Evolutionary conservation across 2,113 vertebrate species (phyloP).

Genomic region (Gallinago undulata): DNA sequence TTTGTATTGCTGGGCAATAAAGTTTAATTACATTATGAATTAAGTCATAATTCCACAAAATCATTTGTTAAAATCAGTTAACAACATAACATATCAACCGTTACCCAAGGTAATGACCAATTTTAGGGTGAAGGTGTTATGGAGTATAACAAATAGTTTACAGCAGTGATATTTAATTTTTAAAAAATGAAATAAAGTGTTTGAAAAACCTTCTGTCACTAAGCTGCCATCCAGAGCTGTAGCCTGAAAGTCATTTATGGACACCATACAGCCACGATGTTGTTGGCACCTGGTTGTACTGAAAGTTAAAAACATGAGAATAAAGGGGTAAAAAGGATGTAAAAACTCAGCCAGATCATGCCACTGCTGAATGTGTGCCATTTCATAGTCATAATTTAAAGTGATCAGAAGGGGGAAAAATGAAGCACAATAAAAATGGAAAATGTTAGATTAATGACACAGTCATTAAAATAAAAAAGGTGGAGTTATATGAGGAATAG

Average conservation of each 20-base stretch:
- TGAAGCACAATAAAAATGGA: slow-evolving; percentile 66
- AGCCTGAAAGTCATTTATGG: slow-evolving; percentile 8
- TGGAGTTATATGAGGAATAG: slow-evolving; percentile 50
- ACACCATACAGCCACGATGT: neutral
- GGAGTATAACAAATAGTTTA: neutral
- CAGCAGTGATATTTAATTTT: slow-evolving; percentile 4
- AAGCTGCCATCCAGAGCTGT: slow-evolving; percentile 5
- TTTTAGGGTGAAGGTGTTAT: slow-evolving; percentile 7
- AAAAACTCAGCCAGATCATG: neutral
- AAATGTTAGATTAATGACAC: slow-evolving; percentile 57
- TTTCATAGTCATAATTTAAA: slow-evolving; percentile 46
- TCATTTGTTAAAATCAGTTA: slow-evolving; percentile 35
- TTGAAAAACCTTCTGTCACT: slow-evolving; percentile 49
- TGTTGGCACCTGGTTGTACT: neutral
- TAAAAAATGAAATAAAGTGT: slow-evolving; percentile 7
- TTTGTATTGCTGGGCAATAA: neutral
- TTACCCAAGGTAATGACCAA: neutral
- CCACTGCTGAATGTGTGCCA: neutral
- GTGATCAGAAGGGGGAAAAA: slow-evolving; percentile 44
- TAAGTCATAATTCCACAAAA: slow-evolving; percentile 52
- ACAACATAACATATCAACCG: neutral
- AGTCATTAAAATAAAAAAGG: slow-evolving; percentile 63
- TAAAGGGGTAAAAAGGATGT: slow-evolving; percentile 1
- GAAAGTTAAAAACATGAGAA: neutral
- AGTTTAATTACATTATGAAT: slow-evolving; percentile 33